Evolutionary conservation across 1,140 invertebrate species (phyloP), one percentile per base, ranked within the genome.

Genomic region (Rhopalosiphum maidis): DNA sequence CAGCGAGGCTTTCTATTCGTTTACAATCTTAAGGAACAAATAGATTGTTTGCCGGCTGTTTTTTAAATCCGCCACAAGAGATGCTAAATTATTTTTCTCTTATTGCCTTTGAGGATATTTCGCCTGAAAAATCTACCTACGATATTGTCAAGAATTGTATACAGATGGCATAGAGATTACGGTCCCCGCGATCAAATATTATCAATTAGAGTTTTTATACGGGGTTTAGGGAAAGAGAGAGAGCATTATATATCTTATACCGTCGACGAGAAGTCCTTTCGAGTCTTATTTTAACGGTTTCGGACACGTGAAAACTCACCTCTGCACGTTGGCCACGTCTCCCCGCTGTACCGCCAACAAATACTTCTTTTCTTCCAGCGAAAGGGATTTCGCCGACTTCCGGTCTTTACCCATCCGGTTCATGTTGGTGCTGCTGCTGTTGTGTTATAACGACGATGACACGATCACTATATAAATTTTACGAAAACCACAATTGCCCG

Each of bases 271-370:
- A n/a, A n/a, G 30, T 30, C 30, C 60, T 11, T 4, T 11, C 9
- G n/a, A 68, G 60, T 68, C 11, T 15, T 30, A 15, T 68, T 15
- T 77, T 18, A 77, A 77, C 15, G 60, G 83, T 85, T 2, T 41
- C 9, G 25, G 60, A 83, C 37, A 35, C 22, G 22, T 2, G 23
- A 11, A 41, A 41, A 60, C 90, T 93, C 94, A 96, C 96, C 97
- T 97, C 95, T 96, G 96, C 41, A 98, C 98, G 95, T 97, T 97
- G 4, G 96, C 96, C 94, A 98, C 95, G 95, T 98, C 98, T 23
- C 98, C 98, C 87, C 98, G 95, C 95, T 98, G 97, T 2, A 98
- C 98, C 1, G 97, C 97, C 82, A 98, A 95, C 21, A 98, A 95
- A 95, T 97, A 98, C 94, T 97, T 98, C 95, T 98, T 98, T 95